These are phyloP conservation scores for Macrosiphum euphorbiae DNA, from an alignment of 2,888 invertebrate genomes.

Conservation along the genomic window DNA sequence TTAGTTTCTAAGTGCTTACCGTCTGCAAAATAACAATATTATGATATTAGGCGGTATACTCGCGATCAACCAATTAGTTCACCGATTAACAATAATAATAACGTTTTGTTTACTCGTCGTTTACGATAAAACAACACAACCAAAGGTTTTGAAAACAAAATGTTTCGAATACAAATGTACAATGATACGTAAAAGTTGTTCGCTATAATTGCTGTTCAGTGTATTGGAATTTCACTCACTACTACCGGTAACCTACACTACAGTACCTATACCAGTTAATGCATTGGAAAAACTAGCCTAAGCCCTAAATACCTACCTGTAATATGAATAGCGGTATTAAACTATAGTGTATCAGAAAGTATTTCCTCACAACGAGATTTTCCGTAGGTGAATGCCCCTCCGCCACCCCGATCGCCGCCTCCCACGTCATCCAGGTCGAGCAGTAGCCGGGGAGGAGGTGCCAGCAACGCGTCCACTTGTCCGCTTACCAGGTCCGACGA, in stretches of 20 bases:
- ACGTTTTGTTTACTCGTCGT: not conserved
- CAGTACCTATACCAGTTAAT: not conserved
- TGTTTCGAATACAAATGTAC: not conserved
- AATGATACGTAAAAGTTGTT: not conserved
- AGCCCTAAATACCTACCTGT: no score
- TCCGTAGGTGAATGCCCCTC: conserved; percentile 69
- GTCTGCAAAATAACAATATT: not conserved
- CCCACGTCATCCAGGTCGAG: conserved; percentile 71
- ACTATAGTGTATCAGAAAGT: not conserved
- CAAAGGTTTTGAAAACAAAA: not conserved
- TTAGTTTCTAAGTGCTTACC: no score
- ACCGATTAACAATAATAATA: not conserved
- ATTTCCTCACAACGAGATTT: not conserved
- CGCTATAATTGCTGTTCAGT: not conserved
- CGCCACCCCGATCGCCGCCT: conserved; percentile 71
- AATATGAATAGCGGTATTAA: not conserved
- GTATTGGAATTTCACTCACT: not conserved
- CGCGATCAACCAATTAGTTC: not conserved
- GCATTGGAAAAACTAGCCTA: not conserved
- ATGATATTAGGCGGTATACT: not conserved
- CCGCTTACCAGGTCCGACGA: conserved; percentile 75
- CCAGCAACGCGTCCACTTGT: conserved; percentile 66
- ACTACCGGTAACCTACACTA: not conserved
- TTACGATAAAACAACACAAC: not conserved
- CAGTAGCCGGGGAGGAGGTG: conserved; percentile 70